Evolutionary conservation across 2,113 vertebrate genomes (phyloP), one percentile per base, ranked within the genome.

Genomic region (Athene noctua): DNA sequence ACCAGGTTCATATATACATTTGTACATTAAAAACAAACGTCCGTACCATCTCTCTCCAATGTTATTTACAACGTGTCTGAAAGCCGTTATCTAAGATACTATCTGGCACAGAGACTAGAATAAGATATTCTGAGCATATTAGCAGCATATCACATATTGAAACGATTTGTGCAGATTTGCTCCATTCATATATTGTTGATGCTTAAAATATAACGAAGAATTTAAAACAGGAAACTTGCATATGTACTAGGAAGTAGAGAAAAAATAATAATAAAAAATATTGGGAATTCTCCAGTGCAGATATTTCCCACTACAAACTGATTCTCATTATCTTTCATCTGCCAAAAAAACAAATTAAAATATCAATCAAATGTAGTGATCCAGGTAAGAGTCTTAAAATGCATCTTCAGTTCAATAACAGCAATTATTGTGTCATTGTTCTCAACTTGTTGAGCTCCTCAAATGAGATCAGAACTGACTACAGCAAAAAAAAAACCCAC

Each of bases 341-440:
- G 89, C 86, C 87, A 79, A 86, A 96, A 94, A 92, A 78, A 2
- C 3, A 90, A 91, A 95, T 81, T 90, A 96, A 96, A 95, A 91
- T 67, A 74, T 90, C 94, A 86, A 58, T 75, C 84, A 94, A 82
- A 91, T 14, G 78, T 83, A 96, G 86, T 26, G 55, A 94, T 90
- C 57, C 92, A 71, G 66, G 77, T 95, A 94, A 77, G 93, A 97
- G 72, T 88, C 91, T 96, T 79, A 88, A 83, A 85, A 75, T 38
- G 70, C 55, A 61, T 80, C 67, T 68, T 62, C 9, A 58, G 86
- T 91, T 96, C 90, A 77, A 80, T 62, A 87, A 55, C 61, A 86
- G 79, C 93, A 94, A 93, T 87, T 52, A 95, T 15, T 44, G 51
- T 82, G 85, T 87, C 88, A 70, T 59, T 58, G 32, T 89, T 93